A percentile compares a stretch with the other conserved stretches of the same genome.
Conservation (phyloP, 1,140 invertebrate species). For the Philotrypesis tridentata region DNA sequence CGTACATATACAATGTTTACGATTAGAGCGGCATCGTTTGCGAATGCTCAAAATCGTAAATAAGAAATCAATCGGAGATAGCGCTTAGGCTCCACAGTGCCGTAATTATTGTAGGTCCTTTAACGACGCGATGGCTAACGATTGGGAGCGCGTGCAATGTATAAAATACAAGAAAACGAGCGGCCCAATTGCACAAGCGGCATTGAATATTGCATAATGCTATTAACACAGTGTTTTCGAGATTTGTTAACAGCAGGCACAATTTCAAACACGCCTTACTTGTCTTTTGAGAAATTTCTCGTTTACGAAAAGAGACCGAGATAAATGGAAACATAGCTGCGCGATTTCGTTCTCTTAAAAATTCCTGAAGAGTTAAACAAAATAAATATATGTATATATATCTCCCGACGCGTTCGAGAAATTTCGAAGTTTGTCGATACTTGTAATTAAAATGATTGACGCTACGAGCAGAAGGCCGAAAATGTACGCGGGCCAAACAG, state of each 20-base stretch:
- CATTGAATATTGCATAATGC: neutral
- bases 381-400: too few species aligned
- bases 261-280: neutral
- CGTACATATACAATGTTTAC: slow-evolving; percentile 14
- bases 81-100: neutral
- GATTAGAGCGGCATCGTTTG: slow-evolving; percentile 27
- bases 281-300: too few species aligned
- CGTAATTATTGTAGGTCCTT: neutral
- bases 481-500: neutral
- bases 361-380: too few species aligned
- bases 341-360: too few species aligned
- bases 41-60: slow-evolving; percentile 8
- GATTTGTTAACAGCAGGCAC: neutral
- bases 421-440: too few species aligned
- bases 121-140: neutral
- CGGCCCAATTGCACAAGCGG: neutral
- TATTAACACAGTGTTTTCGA: too few species aligned
- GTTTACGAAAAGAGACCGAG: too few species aligned
- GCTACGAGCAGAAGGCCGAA: neutral
- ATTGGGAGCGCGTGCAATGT: neutral
- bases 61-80: slow-evolving; percentile 27
- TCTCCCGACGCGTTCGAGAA: too few species aligned
- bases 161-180: neutral
- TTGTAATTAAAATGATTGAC: too few species aligned
- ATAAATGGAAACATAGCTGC: too few species aligned